These are phyloP conservation scores for Microplitis demolitor DNA, from an alignment of 1,140 invertebrate genomes.

Conservation along the genomic window DNA sequence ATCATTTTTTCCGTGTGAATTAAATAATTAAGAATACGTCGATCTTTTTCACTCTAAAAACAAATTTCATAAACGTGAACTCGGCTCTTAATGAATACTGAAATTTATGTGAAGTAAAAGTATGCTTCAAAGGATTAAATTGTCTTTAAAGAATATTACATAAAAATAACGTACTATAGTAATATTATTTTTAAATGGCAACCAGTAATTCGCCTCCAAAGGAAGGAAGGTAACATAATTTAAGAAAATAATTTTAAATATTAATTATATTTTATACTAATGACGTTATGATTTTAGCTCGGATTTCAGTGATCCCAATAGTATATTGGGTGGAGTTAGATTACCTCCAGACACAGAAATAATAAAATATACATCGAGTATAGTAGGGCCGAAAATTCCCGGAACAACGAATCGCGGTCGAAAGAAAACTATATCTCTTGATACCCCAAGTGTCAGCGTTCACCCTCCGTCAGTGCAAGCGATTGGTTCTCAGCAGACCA, in stretches of 20 bases:
- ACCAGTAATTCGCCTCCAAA: constrained; percentile 46
- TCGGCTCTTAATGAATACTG: no score
- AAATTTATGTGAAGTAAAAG: no score
- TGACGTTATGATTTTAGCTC: constrained; percentile 1
- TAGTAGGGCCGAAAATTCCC: constrained; percentile 80
- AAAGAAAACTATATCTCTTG: constrained; percentile 85
- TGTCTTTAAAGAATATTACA: neutral
- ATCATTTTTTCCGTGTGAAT: no score
- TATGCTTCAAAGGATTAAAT: no score
- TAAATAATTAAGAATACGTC: no score
- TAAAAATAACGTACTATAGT: constrained; percentile 9
- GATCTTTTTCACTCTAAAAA: no score
- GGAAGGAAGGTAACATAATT: constrained; percentile 51
- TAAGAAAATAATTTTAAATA: neutral
- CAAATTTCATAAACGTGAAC: no score
- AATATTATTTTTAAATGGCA: constrained; percentile 32
- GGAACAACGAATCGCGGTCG: constrained; percentile 80
- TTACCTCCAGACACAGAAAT: constrained; percentile 88
- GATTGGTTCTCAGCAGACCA: constrained; percentile 51
- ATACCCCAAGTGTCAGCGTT: constrained; percentile 77
- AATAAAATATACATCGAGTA: constrained; percentile 85
- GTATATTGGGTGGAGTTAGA: constrained; percentile 78
- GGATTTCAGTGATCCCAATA: constrained; percentile 73
- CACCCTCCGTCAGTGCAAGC: constrained; percentile 54
- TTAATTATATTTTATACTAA: neutral